Conservation (phyloP, 2,113 vertebrate genomes). For the Phylloscopus whistleri region DNA sequence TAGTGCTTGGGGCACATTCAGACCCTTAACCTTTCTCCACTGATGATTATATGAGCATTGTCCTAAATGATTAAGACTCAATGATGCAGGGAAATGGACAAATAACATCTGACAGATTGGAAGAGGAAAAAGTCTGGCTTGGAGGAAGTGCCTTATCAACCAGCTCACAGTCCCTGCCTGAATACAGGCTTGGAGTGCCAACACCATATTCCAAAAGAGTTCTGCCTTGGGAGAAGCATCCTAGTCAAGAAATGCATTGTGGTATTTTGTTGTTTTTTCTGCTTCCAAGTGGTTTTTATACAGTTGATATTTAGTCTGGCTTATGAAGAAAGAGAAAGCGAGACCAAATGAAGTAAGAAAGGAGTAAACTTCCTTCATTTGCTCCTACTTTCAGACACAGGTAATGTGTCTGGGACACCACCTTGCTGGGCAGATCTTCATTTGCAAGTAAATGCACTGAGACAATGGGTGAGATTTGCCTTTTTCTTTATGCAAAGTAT, state of each 20-base stretch:
- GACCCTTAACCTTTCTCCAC: background rate
- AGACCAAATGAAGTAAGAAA: background rate
- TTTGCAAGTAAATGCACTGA: background rate
- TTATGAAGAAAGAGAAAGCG: background rate
- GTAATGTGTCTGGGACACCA: background rate
- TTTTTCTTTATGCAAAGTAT: background rate
- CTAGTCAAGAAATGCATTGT: background rate
- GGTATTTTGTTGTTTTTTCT: background rate
- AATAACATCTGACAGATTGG: background rate
- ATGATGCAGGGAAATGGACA: background rate
- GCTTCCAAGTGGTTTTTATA: background rate
- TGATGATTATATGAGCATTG: background rate
- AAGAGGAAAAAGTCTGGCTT: background rate
- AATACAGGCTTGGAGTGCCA: background rate
- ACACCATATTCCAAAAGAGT: background rate
- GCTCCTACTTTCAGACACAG: background rate
- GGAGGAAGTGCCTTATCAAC: background rate
- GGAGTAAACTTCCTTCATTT: background rate
- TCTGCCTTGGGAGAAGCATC: background rate
- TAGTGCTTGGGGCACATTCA: background rate
- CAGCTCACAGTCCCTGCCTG: background rate
- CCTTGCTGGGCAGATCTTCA: background rate
- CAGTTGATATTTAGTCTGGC: background rate
- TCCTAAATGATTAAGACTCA: slow-evolving; percentile 5
- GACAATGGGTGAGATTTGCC: background rate